phyloP scores from a whole-genome alignment of 2,797 vertebrate genomes.

The Novumbra hubbsi region DNA sequence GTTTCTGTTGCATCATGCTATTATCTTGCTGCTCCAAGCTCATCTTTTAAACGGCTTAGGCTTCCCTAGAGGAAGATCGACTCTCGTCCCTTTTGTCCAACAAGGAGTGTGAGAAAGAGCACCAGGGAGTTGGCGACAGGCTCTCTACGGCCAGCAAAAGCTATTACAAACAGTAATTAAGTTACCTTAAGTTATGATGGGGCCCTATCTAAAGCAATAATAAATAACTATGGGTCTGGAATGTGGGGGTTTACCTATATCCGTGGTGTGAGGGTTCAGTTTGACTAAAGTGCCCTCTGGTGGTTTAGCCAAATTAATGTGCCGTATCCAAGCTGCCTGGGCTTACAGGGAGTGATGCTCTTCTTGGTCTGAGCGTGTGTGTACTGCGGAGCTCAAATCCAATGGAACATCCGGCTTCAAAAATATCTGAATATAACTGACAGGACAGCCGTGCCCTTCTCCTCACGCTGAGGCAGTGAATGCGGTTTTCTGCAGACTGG shows the following conservation, averaged over 20 bases:
- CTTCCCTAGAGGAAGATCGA: slow-evolving; percentile 19
- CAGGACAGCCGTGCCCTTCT: background rate
- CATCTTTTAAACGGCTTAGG: slow-evolving; percentile 28
- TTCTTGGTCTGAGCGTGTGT: slow-evolving; percentile 3
- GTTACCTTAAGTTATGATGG: slow-evolving; percentile 44
- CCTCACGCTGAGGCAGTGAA: background rate
- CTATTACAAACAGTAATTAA: slow-evolving; percentile 41
- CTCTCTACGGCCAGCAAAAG: slow-evolving; percentile 29
- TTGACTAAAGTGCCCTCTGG: slow-evolving; percentile 57
- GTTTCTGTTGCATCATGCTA: slow-evolving; percentile 12
- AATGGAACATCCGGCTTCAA: slow-evolving; percentile 11
- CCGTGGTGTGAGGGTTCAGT: slow-evolving; percentile 24
- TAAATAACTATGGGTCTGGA: slow-evolving; percentile 19
- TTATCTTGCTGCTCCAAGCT: slow-evolving; percentile 31
- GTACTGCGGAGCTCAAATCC: background rate
- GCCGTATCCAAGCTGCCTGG: background rate
- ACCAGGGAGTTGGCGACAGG: slow-evolving; percentile 6
- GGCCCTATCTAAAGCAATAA: slow-evolving; percentile 37
- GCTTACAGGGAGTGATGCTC: background rate
- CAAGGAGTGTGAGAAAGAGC: background rate
- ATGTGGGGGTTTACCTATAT: background rate
- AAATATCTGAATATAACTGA: background rate
- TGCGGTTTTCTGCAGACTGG: slow-evolving; percentile 1
- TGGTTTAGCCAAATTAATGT: slow-evolving; percentile 25
- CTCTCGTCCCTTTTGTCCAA: slow-evolving; percentile 6